phyloP scores from a whole-genome alignment of 2,113 vertebrate species.

The Calypte anna region DNA sequence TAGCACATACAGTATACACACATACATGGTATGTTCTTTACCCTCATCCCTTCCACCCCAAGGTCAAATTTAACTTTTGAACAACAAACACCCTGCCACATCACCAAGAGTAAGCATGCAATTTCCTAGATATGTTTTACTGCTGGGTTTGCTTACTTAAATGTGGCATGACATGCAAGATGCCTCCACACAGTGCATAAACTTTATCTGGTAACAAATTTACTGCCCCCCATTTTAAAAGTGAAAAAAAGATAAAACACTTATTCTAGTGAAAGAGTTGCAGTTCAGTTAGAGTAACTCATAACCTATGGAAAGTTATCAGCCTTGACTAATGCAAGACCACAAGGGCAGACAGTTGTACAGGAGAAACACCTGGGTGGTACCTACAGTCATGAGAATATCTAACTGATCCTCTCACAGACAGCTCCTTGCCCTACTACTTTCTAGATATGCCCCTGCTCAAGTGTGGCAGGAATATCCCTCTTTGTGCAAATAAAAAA shows the following conservation, averaged over 20 bases:
- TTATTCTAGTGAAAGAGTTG: not conserved
- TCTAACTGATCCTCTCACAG: conserved; percentile 24
- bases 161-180: conserved; percentile 34
- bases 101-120: conserved; percentile 41
- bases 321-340: not conserved
- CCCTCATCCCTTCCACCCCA: conserved; percentile 11
- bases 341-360: conserved; percentile 42
- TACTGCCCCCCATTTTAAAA: not conserved
- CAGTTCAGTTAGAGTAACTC: not conserved
- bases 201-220: not conserved
- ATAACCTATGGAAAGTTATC: not conserved
- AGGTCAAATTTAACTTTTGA: conserved; percentile 23
- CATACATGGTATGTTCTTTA: conserved; percentile 37
- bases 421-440: conserved; percentile 70
- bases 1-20: conserved; percentile 71
- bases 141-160: not conserved
- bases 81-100: not conserved
- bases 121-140: not conserved
- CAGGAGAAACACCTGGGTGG: not conserved
- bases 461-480: conserved; percentile 84
- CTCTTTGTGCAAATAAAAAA: conserved; percentile 62
- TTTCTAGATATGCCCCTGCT: conserved; percentile 92
- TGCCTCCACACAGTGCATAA: conserved; percentile 23
- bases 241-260: not conserved
- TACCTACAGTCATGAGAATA: conserved; percentile 4